Base-by-base conservation (phyloP, 2,888 invertebrate species). In the Chloroclystis v-ata region DNA sequence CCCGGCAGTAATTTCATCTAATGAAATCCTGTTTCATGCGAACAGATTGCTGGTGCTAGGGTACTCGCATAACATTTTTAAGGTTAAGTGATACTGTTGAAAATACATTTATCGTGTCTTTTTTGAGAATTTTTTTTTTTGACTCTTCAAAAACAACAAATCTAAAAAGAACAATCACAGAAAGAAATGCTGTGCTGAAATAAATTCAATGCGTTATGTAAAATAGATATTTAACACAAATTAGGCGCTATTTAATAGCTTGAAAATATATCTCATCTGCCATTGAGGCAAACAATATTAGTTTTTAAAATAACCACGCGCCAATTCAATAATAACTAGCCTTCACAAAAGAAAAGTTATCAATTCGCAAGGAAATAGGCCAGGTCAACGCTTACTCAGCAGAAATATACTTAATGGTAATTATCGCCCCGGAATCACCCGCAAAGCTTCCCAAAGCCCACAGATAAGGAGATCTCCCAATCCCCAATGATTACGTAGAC, bases 351-450 rank as follows among this genome's bases (percentile, higher is more conserved):
- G 20, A 16, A 26, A 16, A 10, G 6, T 10, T 13, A 4, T 30
- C 12, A 33, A 13, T 33, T 16, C 14, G 14, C 16, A 16, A 33
- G 14, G 16, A 33, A 32, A n/a, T 14, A 32, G 32, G 32, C n/a
- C 32, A 33, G n/a, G n/a, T 2, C 32, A 33, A 9, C 10, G 32
- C 16, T 8, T 33, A 16, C 32, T 33, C 32, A 16, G 32, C 32
- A 14, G 14, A 16, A 16, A 33, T 33, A 28, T 14, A 13, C 29
- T 29, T 33, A 32, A n/a, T 54, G 40, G 44, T 55, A 58, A 60
- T 60, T 57, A 60, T 60, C 45, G 48, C 28, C 28, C 33, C 42
- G 35, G 20, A 35, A 35, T 35, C 11, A 35, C 11, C 38, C 37
- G 33, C 37, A 51, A 47, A 48, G 49, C 38, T 48, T 52, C 46